Evolutionary conservation across 2,888 invertebrate genomes (phyloP).

Genomic region (Lepidocyrtinus sp.): DNA sequence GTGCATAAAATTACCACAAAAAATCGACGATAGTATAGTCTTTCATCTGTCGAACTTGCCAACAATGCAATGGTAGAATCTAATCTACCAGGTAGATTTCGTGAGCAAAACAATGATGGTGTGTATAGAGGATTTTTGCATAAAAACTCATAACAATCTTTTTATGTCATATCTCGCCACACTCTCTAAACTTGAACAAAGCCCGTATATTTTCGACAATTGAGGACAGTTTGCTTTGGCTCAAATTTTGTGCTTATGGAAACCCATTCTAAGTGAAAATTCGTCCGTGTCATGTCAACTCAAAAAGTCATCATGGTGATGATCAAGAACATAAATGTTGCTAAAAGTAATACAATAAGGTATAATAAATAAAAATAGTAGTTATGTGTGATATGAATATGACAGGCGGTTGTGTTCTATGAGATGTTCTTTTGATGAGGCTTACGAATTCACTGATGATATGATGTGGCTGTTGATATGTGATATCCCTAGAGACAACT

Average conservation of each 20-base stretch:
- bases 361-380: not conserved
- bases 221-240: not conserved
- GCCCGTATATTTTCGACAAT: not conserved
- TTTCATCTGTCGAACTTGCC: not conserved
- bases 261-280: not conserved
- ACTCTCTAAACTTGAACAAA: not conserved
- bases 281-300: not conserved
- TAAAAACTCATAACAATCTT: not conserved
- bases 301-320: not conserved
- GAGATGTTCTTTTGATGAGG: not conserved
- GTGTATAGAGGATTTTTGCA: not conserved
- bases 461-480: slow-evolving; percentile 41
- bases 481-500: slow-evolving; percentile 20
- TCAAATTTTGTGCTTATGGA: not conserved
- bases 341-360: slow-evolving; percentile 1
- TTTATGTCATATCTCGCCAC: not conserved
- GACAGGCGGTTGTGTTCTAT: not conserved
- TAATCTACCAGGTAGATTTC: too few species aligned
- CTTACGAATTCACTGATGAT: not conserved
- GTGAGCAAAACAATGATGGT: not conserved
- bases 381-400: slow-evolving; percentile 1
- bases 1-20: not conserved
- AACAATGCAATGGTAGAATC: not conserved
- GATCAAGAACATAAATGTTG: not conserved
- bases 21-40: not conserved